Evolutionary conservation across 1,140 invertebrate genomes (phyloP).

Genomic region (Drosophila lini): DNA sequence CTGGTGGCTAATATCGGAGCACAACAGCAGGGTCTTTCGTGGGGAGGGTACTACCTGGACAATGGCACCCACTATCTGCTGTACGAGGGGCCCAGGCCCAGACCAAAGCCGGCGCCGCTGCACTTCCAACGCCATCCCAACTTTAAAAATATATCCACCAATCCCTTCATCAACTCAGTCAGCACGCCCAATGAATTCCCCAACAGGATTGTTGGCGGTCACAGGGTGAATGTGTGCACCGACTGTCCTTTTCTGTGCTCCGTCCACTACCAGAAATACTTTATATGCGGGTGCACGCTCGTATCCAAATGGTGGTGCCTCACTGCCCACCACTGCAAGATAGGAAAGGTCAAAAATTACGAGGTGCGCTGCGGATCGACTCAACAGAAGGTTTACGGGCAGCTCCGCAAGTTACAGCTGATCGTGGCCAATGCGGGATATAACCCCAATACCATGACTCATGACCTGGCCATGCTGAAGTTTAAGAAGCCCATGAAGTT

Average conservation of each 20-base stretch:
- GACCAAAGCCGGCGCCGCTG: neutral
- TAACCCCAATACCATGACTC: constrained; percentile 34
- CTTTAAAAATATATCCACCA: constrained; percentile 22
- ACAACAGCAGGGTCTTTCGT: neutral
- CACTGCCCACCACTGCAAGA: constrained; percentile 86
- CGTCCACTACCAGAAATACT: constrained; percentile 13
- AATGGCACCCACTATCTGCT: constrained; percentile 41
- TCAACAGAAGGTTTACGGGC: constrained; percentile 29
- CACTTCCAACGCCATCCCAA: neutral
- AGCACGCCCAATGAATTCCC: constrained; percentile 16
- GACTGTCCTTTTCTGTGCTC: constrained; percentile 51
- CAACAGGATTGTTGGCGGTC: constrained; percentile 52
- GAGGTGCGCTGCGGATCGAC: constrained; percentile 49
- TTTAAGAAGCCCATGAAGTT: constrained; percentile 31
- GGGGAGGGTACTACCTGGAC: constrained; percentile 25
- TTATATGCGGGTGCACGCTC: constrained; percentile 54
- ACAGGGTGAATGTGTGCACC: constrained; percentile 15
- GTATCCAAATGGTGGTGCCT: constrained; percentile 72
- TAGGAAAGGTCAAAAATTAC: constrained; percentile 7
- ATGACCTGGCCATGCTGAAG: constrained; percentile 65
- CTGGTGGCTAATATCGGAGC: neutral
- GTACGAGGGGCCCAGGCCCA: constrained; percentile 6
- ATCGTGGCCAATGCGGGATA: constrained; percentile 36
- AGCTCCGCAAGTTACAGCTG: constrained; percentile 13
- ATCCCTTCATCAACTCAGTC: constrained; percentile 43